Conservation (phyloP, 2,113 vertebrate genomes). For the Aythya baeri region DNA sequence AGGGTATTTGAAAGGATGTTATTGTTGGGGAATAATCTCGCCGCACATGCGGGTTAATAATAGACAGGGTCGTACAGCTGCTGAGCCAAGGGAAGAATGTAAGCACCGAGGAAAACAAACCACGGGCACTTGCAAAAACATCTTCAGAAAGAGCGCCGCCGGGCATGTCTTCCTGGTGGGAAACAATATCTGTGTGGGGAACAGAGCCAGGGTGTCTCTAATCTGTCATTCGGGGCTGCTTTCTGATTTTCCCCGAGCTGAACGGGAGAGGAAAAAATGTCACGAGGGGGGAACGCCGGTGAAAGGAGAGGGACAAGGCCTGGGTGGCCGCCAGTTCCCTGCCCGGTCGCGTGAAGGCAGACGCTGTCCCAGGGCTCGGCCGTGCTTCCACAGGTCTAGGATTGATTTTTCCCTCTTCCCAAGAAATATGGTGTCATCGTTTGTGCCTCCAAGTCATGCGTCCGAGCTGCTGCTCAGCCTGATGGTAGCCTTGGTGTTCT, state of each 20-base stretch:
- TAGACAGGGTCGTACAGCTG: neutral
- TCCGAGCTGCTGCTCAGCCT: neutral
- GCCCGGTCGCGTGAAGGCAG: neutral
- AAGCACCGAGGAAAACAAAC: neutral
- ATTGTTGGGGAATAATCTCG: neutral
- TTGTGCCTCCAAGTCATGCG: neutral
- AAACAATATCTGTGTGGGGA: neutral
- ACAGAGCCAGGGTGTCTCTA: neutral
- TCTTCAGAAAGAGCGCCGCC: fast-evolving
- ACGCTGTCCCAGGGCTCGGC: neutral
- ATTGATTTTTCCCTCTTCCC: neutral
- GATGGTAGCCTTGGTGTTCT: neutral
- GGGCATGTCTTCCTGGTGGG: fast-evolving
- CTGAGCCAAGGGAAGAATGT: neutral
- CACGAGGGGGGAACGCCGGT: neutral
- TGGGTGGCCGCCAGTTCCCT: neutral
- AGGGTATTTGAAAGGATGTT: neutral
- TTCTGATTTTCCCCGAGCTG: neutral
- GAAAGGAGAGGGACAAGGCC: neutral
- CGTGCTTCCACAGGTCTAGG: fast-evolving
- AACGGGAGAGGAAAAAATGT: neutral
- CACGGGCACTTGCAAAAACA: neutral
- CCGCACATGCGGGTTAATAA: neutral
- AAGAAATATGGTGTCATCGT: neutral
- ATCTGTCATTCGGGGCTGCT: neutral